Base-by-base conservation (phyloP, 2,888 invertebrate species). In the Rhamnusium bicolor region DNA sequence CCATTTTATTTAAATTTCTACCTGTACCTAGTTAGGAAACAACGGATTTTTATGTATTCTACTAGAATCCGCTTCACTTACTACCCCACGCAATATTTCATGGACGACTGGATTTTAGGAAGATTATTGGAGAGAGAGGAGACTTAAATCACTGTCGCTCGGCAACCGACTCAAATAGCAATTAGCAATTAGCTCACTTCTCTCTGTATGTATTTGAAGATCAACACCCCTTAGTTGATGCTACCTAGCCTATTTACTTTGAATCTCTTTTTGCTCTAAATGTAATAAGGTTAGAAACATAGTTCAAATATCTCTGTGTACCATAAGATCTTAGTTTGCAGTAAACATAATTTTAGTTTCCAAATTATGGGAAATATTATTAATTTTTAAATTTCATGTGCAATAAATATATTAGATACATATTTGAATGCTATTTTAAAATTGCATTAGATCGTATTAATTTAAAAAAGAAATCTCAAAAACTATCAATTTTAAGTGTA, bases 161-260 rank as follows among this genome's bases (percentile, higher is more conserved):
- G 84, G 85, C 86, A 85, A 85, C 86, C 81, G 82, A 81, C 83
- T 85, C 85, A 85, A 84, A 86, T 85, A 77, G 84, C 84, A 86
- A 87, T 87, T 86, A 87, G 86, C 85, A 86, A 87, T 87, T 86
- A 86, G 82, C 80, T 82, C 86, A 84, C 85, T 85, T 86, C 82
- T 84, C 80, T 82, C 72, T 75, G 75, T 77, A 76, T 76, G 75
- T 76, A 84, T 84, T 84, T 84, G 82, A 81, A 83, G 81, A 85
- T 82, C 83, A 79, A 80, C 82, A 79, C 83, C 82, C 82, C 79
- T 74, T 69, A 69, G 72, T 70, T 70, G 73, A 75, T 69, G 75
- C 62, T 68, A 68, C 72, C 73, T 68, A 56, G 69, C 69, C 73
- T 65, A 58, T 65, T 65, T 65, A 40, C 65, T 53, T 53, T 18